These are phyloP conservation scores for Drosophila mettleri DNA, from an alignment of 2,888 invertebrate species.

Conservation along the genomic window DNA sequence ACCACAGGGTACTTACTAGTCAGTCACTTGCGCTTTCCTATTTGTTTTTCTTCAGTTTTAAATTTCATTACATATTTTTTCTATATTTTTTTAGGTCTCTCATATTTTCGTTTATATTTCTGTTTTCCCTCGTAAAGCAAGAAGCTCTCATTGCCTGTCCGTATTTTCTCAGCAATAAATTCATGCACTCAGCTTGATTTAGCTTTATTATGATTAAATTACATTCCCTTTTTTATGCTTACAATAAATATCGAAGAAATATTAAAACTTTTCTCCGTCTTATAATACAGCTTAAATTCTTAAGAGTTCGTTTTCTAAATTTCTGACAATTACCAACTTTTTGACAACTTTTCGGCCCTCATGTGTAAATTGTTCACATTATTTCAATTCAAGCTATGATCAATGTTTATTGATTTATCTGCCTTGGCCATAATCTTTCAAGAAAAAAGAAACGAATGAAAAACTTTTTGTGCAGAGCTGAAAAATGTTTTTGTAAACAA, in stretches of 20 bases:
- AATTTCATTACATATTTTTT: no score
- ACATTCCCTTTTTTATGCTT: neutral
- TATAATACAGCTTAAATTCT: neutral
- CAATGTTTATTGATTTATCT: neutral
- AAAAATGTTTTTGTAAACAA: constrained; percentile 26
- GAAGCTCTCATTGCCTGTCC: no score
- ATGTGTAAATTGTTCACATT: neutral
- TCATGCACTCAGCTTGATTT: neutral
- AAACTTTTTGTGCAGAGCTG: constrained; percentile 5
- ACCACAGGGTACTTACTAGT: no score
- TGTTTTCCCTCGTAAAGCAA: no score
- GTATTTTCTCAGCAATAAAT: neutral
- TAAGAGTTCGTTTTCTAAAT: neutral
- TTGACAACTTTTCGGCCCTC: neutral
- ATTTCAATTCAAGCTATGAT: neutral
- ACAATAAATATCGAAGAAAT: neutral
- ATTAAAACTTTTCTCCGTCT: no score
- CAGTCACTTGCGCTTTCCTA: no score
- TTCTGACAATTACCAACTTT: neutral
- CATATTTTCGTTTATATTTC: no score
- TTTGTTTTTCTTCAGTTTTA: no score
- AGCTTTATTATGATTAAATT: neutral
- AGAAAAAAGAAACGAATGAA: no score
- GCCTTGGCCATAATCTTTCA: neutral
- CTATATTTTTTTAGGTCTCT: no score